phyloP scores from a whole-genome alignment of 1,140 invertebrate species.

The Trichonephila clavipes region DNA sequence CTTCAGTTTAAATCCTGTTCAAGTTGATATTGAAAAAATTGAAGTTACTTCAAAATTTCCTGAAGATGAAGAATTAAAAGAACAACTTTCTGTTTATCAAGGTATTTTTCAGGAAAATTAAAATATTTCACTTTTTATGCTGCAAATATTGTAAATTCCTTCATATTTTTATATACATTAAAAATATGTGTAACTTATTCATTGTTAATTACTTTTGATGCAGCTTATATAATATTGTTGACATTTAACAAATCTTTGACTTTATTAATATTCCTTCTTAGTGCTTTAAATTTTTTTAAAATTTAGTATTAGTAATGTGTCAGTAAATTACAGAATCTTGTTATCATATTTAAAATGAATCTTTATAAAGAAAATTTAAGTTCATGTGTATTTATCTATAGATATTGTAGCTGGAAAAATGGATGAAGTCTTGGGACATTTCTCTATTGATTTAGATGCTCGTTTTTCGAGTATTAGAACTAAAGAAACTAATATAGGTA shows the following conservation, averaged over 20 bases:
- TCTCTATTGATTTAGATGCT: slow-evolving; percentile 91
- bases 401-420: slow-evolving; percentile 87
- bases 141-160: neutral
- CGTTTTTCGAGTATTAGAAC: slow-evolving; percentile 89
- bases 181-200: too few relatives aligned
- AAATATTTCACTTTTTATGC: neutral
- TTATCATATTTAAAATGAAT: too few relatives aligned
- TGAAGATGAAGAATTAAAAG: slow-evolving; percentile 88
- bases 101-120: slow-evolving; percentile 81
- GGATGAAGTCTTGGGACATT: slow-evolving; percentile 90
- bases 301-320: too few relatives aligned
- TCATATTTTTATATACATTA: too few relatives aligned
- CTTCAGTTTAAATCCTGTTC: slow-evolving; percentile 83
- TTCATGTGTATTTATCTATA: neutral
- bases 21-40: slow-evolving; percentile 87
- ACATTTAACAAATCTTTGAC: too few relatives aligned
- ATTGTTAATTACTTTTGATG: too few relatives aligned
- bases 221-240: too few relatives aligned
- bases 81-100: slow-evolving; percentile 87
- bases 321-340: too few relatives aligned
- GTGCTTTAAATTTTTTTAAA: too few relatives aligned
- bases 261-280: too few relatives aligned
- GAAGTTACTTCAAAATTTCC: slow-evolving; percentile 86
- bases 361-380: too few relatives aligned
- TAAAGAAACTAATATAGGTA: slow-evolving; percentile 89